A percentile compares a stretch with the other conserved stretches of the same genome.
Evolutionary conservation across 1,140 invertebrate genomes (phyloP).

Genomic region (Grapholita molesta): DNA sequence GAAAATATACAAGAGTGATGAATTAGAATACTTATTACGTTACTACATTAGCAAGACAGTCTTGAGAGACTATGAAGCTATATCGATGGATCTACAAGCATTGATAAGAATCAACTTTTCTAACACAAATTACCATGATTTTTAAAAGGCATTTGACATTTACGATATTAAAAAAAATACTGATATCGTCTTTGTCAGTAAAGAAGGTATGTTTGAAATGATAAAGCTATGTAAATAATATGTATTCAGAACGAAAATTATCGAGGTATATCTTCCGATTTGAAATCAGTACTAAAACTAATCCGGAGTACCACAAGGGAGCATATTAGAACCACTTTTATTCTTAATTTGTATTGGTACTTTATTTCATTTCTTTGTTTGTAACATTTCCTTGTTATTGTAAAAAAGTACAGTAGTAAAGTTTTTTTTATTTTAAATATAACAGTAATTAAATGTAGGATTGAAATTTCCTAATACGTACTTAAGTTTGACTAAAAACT

Average conservation of each 20-base stretch:
- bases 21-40: slow-evolving; percentile 5
- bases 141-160: background rate
- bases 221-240: background rate
- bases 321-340: background rate
- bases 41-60: background rate
- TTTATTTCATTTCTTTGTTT: background rate
- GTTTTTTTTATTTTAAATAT: too few species aligned
- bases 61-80: background rate
- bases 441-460: too few species aligned
- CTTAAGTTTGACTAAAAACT: background rate
- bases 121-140: background rate
- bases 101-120: background rate
- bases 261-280: background rate
- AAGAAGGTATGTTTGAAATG: background rate
- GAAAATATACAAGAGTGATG: slow-evolving; percentile 33
- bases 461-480: too few species aligned
- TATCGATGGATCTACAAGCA: background rate
- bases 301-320: background rate
- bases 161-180: background rate
- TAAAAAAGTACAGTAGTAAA: too few species aligned
- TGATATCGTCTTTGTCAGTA: background rate
- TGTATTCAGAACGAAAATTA: background rate
- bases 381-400: too few species aligned
- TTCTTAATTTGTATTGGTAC: background rate
- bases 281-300: background rate